Conservation (phyloP, 2,888 invertebrate genomes). For the Parapristionchus giblindavisi region DNA sequence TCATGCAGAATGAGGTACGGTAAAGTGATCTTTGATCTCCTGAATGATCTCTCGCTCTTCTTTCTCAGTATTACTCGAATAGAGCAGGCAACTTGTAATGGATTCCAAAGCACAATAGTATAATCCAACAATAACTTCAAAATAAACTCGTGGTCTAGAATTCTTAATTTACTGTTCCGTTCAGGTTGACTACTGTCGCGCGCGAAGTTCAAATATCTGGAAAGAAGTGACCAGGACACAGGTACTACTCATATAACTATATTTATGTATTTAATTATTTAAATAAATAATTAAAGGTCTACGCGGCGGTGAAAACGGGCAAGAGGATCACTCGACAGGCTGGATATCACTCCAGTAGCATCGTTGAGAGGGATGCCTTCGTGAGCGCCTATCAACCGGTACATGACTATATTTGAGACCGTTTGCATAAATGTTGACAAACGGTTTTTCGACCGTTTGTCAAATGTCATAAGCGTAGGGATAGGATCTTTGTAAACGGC, state of each 20-base stretch:
- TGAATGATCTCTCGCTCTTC: constrained; percentile 12
- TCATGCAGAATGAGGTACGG: constrained; percentile 59
- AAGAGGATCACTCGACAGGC: constrained; percentile 7
- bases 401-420: too few species aligned
- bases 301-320: constrained; percentile 7
- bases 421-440: too few species aligned
- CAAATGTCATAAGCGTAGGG: too few species aligned
- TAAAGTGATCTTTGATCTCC: constrained; percentile 10
- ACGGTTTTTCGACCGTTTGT: too few species aligned
- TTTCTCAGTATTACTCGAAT: neutral
- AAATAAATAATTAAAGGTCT: neutral
- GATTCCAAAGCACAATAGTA: too few species aligned
- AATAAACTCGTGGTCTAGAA: neutral
- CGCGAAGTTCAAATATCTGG: constrained; percentile 19
- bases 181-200: constrained; percentile 31
- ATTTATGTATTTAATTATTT: neutral
- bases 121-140: too few species aligned
- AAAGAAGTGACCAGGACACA: constrained; percentile 28
- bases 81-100: too few species aligned
- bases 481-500: too few species aligned
- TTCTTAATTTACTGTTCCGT: neutral
- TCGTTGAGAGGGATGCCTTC: constrained; percentile 10
- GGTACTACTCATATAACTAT: neutral
- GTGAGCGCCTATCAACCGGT: constrained; percentile 24
- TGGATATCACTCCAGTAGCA: neutral